These are phyloP conservation scores for Caenorhabditis sp. DNA, from an alignment of 2,888 invertebrate genomes.

Conservation along the genomic window DNA sequence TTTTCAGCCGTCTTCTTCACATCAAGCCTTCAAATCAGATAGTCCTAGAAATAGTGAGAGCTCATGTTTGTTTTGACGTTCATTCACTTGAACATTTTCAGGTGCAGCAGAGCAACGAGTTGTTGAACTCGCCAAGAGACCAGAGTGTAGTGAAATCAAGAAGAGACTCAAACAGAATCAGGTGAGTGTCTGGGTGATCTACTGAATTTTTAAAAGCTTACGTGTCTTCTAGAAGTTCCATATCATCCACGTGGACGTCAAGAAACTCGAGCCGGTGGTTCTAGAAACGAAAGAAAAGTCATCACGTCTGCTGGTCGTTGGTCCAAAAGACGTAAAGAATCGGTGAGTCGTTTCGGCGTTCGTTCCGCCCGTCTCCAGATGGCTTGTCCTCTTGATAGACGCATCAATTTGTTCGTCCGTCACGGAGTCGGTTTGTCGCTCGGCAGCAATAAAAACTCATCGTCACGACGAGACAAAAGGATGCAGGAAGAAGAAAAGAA, in stretches of 20 bases:
- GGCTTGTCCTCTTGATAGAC: conserved; percentile 38
- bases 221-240: conserved; percentile 55
- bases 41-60: conserved; percentile 57
- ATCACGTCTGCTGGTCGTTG: conserved; percentile 69
- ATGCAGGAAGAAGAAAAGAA: conserved; percentile 30
- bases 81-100: conserved; percentile 18
- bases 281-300: conserved; percentile 68
- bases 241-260: conserved; percentile 56
- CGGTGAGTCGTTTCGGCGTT: conserved; percentile 56
- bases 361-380: not conserved
- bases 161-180: conserved; percentile 47
- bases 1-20: conserved; percentile 53
- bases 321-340: conserved; percentile 73
- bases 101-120: conserved; percentile 51
- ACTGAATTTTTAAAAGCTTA: no score
- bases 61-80: not conserved
- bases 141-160: conserved; percentile 40
- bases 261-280: conserved; percentile 60
- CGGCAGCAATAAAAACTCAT: conserved; percentile 60
- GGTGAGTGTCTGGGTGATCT: no score
- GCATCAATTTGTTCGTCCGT: conserved; percentile 44
- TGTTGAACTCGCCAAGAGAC: conserved; percentile 31
- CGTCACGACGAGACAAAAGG: conserved; percentile 52
- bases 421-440: conserved; percentile 6
- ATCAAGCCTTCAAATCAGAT: conserved; percentile 52